A percentile compares a stretch with the other conserved stretches of the same genome.
Conservation (phyloP, 2,888 invertebrate species). For the Chymomyza caudatula region DNA sequence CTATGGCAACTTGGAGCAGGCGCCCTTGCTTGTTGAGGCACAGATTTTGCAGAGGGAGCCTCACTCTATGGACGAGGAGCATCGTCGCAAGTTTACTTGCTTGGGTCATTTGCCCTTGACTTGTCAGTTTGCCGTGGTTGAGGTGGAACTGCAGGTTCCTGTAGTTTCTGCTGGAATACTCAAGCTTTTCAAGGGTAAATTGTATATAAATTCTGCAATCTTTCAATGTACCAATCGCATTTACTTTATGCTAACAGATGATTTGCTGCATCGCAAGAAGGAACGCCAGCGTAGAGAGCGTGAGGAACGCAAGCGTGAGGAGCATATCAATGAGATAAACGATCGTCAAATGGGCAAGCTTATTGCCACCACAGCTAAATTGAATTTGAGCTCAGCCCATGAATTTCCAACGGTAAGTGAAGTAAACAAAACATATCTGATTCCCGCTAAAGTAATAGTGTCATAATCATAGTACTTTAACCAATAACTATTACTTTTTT, state of each 20-base stretch:
- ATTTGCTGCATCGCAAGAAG: conserved; percentile 85
- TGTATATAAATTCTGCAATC: background rate
- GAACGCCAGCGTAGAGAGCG: conserved; percentile 84
- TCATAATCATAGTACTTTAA: background rate
- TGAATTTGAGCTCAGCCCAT: conserved; percentile 80
- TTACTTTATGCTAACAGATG: conserved; percentile 79
- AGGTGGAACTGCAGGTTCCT: conserved; percentile 88
- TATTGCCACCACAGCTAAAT: conserved; percentile 81
- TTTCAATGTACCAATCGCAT: conserved; percentile 15
- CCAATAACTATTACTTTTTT: background rate
- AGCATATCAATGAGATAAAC: conserved; percentile 85
- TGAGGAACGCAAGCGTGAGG: conserved; percentile 89
- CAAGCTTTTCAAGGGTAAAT: conserved; percentile 83
- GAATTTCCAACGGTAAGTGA: conserved; percentile 80
- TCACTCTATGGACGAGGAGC: conserved; percentile 89
- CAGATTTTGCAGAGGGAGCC: conserved; percentile 92
- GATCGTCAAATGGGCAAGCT: conserved; percentile 85
- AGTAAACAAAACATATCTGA: too few relatives aligned
- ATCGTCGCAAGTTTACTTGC: conserved; percentile 86
- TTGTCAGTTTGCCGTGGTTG: conserved; percentile 93
- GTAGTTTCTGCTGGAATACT: conserved; percentile 84
- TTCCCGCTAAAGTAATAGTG: too few relatives aligned
- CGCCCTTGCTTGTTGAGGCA: conserved; percentile 86
- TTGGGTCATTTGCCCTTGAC: conserved; percentile 93
- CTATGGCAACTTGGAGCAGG: conserved; percentile 88